Base-by-base conservation (phyloP, 1,140 invertebrate genomes). In the Lineus longissimus region DNA sequence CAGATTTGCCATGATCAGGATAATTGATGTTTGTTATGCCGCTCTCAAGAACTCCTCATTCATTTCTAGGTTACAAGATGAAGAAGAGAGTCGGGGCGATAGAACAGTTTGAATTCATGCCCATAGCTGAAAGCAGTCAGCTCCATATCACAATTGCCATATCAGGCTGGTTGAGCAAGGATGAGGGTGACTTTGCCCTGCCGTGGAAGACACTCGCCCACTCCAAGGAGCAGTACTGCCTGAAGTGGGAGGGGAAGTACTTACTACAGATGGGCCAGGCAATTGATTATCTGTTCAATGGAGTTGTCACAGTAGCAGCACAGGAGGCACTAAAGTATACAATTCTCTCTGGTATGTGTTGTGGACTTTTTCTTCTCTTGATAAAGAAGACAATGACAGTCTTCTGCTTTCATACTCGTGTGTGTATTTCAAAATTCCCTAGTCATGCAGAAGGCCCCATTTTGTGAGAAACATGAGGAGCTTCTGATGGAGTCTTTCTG, bases 251-350 rank as follows among this genome's bases (percentile, higher is more conserved):
- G 76, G 86, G 87, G 9, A 83, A 85, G 61, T 90, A 90, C 75
- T 77, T 91, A 2, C 68, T 86, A n/a, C 85, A 89, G 72, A 70
- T 90, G 25, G 88, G 88, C 4, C 58, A 73, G 40, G 76, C 80
- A 15, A 61, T 81, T 55, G 73, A 79, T 40, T 77, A 77, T 45
- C 64, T 80, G 19, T 76, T 89, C 22, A 85, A 83, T 64, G 86
- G 88, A 68, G 88, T 87, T 41, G 83, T 90, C 25, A 84, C 85
- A 15, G 84, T 88, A 76, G 88, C 88, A 19, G 86, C 88, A 11
- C 88, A 90, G 73, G 88, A 90, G 77, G 87, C 87, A n/a, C 81
- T 91, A 0, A 90, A 90, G 76, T 87, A 87, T 64, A 90, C 89
- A 22, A 84, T 89, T 60, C 76, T 91, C 17, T 86, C 87, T 63